phyloP scores from a whole-genome alignment of 2,797 vertebrate species.

The Alcedo atthis region DNA sequence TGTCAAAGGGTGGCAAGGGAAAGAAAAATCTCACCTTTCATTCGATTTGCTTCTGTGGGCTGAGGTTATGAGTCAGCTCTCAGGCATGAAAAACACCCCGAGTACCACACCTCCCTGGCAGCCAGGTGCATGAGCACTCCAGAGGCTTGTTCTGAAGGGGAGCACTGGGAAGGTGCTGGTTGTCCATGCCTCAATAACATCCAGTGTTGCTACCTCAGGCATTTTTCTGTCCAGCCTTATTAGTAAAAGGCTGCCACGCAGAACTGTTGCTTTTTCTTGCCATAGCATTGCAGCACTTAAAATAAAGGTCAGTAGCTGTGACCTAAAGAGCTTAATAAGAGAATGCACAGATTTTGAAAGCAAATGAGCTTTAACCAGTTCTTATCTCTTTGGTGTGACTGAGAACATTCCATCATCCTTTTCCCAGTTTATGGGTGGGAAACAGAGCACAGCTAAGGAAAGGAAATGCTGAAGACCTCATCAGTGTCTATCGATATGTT shows the following conservation, averaged over 20 bases:
- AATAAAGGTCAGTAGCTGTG: background rate
- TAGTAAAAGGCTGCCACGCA: background rate
- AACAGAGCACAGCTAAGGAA: background rate
- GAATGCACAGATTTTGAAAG: background rate
- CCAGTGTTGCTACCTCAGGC: background rate
- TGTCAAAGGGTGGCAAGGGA: constrained; percentile 30
- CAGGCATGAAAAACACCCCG: constrained; percentile 49
- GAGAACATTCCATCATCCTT: background rate
- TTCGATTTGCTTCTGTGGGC: constrained; percentile 47
- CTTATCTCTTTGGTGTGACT: background rate
- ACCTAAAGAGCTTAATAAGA: background rate
- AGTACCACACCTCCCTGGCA: constrained; percentile 45
- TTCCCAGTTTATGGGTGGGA: background rate
- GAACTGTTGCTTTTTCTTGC: constrained; percentile 16
- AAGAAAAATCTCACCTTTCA: constrained; percentile 53
- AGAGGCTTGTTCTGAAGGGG: constrained; percentile 48
- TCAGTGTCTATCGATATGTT: no score
- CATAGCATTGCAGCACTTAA: background rate
- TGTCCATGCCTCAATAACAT: constrained; percentile 50
- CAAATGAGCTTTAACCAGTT: background rate
- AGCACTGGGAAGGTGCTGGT: constrained; percentile 31
- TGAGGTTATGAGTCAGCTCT: constrained; percentile 61
- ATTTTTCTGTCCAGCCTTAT: constrained; percentile 35
- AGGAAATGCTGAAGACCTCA: background rate
- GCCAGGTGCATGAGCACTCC: constrained; percentile 49